A percentile compares a stretch with the other conserved stretches of the same genome.
phyloP scores from a whole-genome alignment of 2,113 vertebrate species.

The Blennius ocellaris region DNA sequence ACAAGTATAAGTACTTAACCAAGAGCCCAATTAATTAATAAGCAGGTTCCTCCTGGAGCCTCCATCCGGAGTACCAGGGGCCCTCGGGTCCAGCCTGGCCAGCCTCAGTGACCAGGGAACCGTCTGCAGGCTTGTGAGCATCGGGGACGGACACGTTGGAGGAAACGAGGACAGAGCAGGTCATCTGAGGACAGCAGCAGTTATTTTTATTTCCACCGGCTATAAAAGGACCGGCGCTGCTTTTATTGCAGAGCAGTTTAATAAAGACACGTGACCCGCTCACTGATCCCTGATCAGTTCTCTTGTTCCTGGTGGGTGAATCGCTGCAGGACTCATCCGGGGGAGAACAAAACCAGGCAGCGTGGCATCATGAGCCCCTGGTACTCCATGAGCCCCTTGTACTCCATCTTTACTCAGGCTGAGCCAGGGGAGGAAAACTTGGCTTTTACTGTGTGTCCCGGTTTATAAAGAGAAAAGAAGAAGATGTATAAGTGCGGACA shows the following conservation, averaged over 20 bases:
- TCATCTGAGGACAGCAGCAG: constrained; percentile 23
- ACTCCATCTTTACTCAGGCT: constrained; percentile 15
- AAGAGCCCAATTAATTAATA: too few species aligned
- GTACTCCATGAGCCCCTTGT: constrained; percentile 29
- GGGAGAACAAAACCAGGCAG: too few species aligned
- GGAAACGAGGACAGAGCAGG: background rate
- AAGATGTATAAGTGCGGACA: too few species aligned
- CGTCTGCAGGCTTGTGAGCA: too few species aligned
- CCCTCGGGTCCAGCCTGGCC: too few species aligned
- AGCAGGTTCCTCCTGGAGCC: background rate
- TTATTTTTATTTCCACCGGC: constrained; percentile 29
- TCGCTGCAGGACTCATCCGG: constrained; percentile 32
- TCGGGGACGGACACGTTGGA: background rate
- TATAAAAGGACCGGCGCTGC: constrained; percentile 2
- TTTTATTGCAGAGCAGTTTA: constrained; percentile 28
- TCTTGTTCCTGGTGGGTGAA: constrained; percentile 48
- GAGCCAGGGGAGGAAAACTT: constrained; percentile 1
- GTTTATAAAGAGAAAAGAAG: background rate
- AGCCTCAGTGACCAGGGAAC: too few species aligned
- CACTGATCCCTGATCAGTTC: constrained; percentile 44
- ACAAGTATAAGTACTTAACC: background rate
- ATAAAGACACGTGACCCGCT: constrained; percentile 24
- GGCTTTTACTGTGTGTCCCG: background rate
- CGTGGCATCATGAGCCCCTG: too few species aligned
- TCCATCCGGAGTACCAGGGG: too few species aligned